Evolutionary conservation across 2,888 invertebrate genomes (phyloP).

Genomic region (Aleiodes leptofemur): DNA sequence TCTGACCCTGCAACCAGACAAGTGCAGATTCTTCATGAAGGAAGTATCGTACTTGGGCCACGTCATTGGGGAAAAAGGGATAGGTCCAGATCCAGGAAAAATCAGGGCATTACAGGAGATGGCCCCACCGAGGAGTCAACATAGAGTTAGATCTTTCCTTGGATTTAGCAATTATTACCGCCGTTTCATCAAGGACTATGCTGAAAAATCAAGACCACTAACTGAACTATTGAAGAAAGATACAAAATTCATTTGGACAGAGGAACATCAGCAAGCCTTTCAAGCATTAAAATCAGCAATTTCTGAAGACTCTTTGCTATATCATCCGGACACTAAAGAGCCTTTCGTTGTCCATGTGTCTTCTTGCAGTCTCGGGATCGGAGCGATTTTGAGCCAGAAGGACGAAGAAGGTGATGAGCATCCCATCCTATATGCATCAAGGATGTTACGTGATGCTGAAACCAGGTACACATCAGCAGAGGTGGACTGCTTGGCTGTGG

Average conservation of each 20-base stretch:
- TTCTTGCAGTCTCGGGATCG: not conserved
- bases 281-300: slow-evolving; percentile 43
- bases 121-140: slow-evolving; percentile 36
- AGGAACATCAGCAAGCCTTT: slow-evolving; percentile 46
- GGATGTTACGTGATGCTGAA: slow-evolving; percentile 10
- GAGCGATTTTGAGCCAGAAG: slow-evolving; percentile 2
- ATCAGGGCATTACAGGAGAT: slow-evolving; percentile 46
- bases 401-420: slow-evolving; percentile 12
- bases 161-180: slow-evolving; percentile 58
- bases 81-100: slow-evolving; percentile 58
- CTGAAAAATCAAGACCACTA: slow-evolving; percentile 55
- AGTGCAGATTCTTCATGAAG: slow-evolving; percentile 51
- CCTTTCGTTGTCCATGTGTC: slow-evolving; percentile 57
- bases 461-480: slow-evolving; percentile 32
- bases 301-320: slow-evolving; percentile 44
- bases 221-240: slow-evolving; percentile 56
- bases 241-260: slow-evolving; percentile 47
- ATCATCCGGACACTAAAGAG: slow-evolving; percentile 63
- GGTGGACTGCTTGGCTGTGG: slow-evolving; percentile 20
- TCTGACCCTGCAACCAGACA: slow-evolving; percentile 39
- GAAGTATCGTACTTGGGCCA: slow-evolving; percentile 60
- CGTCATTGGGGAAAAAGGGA: slow-evolving; percentile 54
- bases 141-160: slow-evolving; percentile 54
- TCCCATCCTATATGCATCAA: slow-evolving; percentile 16
- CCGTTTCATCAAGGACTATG: slow-evolving; percentile 56